phyloP scores from a whole-genome alignment of 2,797 vertebrate species.

The Lithobates pipiens region DNA sequence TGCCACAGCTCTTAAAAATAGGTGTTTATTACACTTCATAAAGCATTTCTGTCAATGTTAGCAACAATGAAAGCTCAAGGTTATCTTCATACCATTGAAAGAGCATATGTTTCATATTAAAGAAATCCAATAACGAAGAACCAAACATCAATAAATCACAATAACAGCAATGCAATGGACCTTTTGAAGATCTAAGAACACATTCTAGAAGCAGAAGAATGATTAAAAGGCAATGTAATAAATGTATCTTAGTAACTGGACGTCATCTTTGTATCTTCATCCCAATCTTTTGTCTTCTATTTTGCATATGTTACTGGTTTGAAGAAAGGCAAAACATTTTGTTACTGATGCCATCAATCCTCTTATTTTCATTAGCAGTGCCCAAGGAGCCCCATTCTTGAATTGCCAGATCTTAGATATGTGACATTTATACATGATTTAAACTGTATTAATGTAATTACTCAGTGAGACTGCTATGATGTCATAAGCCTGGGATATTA shows the following conservation, averaged over 20 bases:
- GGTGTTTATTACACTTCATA: slow-evolving; percentile 44
- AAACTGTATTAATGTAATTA: not conserved
- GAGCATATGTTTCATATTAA: slow-evolving; percentile 35
- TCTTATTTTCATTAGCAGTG: slow-evolving; percentile 22
- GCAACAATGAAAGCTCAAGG: slow-evolving; percentile 13
- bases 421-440: not conserved
- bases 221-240: slow-evolving; percentile 18
- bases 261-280: slow-evolving; percentile 6
- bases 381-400: not conserved
- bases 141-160: slow-evolving; percentile 37
- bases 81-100: slow-evolving; percentile 15
- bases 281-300: slow-evolving; percentile 5
- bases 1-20: slow-evolving; percentile 21
- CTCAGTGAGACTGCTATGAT: not conserved
- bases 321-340: not conserved
- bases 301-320: slow-evolving; percentile 40
- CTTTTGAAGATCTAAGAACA: slow-evolving; percentile 15
- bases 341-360: not conserved
- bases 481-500: not conserved
- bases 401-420: not conserved
- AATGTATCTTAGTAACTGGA: not conserved
- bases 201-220: not conserved
- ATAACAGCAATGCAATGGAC: not conserved
- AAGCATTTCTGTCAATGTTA: slow-evolving; percentile 17
- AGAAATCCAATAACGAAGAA: slow-evolving; percentile 27